Evolutionary conservation across 2,113 vertebrate genomes (phyloP).

Genomic region (Apteryx owenii): DNA sequence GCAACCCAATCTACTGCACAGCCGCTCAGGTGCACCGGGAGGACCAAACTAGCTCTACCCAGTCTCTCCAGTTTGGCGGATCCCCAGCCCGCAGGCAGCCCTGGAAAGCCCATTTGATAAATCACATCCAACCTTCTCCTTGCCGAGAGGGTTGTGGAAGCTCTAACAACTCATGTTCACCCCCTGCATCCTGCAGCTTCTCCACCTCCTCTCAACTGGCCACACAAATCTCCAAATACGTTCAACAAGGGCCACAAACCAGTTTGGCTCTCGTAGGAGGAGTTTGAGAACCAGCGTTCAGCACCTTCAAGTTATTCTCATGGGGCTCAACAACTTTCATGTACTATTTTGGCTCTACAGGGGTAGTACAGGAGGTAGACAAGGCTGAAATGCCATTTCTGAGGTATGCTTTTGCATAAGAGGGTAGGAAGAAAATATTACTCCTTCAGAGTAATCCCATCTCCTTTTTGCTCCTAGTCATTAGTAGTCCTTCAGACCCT

Average conservation of each 20-base stretch:
- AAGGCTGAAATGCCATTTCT: neutral
- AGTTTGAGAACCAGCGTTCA: neutral
- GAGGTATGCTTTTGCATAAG: neutral
- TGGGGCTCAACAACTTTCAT: neutral
- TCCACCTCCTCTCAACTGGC: neutral
- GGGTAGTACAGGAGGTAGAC: neutral
- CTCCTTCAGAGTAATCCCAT: neutral
- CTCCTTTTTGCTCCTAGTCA: neutral
- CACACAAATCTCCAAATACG: neutral
- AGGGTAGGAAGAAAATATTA: neutral
- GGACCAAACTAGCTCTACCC: neutral
- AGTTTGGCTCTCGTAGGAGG: rapidly evolving
- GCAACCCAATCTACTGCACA: conserved; percentile 17
- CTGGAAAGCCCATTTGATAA: neutral
- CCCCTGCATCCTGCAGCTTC: neutral
- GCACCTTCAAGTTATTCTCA: neutral
- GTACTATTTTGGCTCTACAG: neutral
- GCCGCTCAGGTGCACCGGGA: neutral
- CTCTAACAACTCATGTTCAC: neutral
- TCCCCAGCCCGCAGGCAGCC: neutral
- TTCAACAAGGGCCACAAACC: neutral
- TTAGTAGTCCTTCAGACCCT: neutral
- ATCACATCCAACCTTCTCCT: neutral
- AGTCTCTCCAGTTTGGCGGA: neutral
- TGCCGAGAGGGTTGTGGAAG: neutral